phyloP scores from a whole-genome alignment of 2,888 invertebrate species.

The Phasia obesa region DNA sequence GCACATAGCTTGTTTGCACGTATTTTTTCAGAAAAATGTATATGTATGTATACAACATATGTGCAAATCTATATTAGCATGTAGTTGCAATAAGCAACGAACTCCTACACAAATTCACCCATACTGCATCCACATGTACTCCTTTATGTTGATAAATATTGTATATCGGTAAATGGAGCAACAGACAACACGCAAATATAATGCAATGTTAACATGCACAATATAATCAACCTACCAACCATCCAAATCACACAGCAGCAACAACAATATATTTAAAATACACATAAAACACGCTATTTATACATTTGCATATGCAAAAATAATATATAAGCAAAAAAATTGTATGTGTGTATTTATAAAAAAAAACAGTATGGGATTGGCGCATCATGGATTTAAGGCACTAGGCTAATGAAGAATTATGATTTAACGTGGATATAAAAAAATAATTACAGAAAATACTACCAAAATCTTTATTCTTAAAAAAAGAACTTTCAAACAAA shows the following conservation, averaged over 20 bases:
- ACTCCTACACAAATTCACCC: constrained; percentile 18
- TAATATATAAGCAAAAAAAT: not conserved
- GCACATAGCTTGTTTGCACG: not conserved
- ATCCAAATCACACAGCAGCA: constrained; percentile 34
- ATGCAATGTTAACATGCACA: constrained; percentile 62
- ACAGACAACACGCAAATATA: constrained; percentile 68
- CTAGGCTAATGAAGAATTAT: constrained; percentile 81
- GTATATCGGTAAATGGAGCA: constrained; percentile 53
- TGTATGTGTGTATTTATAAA: constrained; percentile 23
- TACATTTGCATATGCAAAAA: not conserved
- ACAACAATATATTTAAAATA: constrained; percentile 45
- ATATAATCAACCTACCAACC: constrained; percentile 44
- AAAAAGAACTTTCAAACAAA: no score
- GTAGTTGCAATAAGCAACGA: constrained; percentile 24
- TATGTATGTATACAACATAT: not conserved
- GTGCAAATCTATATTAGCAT: not conserved
- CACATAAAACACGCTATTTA: constrained; percentile 6
- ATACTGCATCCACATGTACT: constrained; percentile 7
- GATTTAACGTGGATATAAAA: constrained; percentile 71
- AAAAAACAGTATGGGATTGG: constrained; percentile 50
- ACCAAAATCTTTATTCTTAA: not conserved
- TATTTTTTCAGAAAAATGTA: no score
- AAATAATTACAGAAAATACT: constrained; percentile 52
- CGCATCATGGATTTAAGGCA: constrained; percentile 75
- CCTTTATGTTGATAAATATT: not conserved